Base-by-base conservation (phyloP, 2,113 vertebrate species). In the Nerophis ophidion region DNA sequence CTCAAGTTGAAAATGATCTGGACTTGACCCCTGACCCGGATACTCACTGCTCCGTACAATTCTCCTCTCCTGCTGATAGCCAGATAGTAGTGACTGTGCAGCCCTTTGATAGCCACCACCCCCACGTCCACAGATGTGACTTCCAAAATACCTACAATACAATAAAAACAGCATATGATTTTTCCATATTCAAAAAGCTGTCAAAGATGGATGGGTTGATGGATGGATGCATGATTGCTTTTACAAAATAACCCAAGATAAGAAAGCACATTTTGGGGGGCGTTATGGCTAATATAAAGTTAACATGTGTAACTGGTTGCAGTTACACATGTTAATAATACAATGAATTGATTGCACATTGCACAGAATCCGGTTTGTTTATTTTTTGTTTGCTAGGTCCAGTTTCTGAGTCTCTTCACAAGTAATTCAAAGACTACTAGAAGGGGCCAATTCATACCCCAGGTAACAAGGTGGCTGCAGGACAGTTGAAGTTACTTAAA, bases 51-150 rank as follows among this genome's bases (percentile, higher is more conserved):
- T 81, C 95, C 95, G 15, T 97, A 97, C 79, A 98, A 91, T 76
- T 94, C 93, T 79, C 96, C 96, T 81, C 91, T 95, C 88, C 89
- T 93, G 90, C 92, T 95, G 93, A 98, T 96, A 68, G 95, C 94
- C 90, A 98, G 92, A 78, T 97, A 98, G 82, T 92, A 94, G 89
- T 95, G 95, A 87, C 93, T 98, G 83, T 90, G 91, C 80, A 98
- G 88, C 65, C 94, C 94, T 86, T 93, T 93, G 82, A 97, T 93
- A 5, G 94, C 96, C 80, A 98, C 96, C 77, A 98, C 93, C 76
- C 96, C 96, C 34, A 97, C 94, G 75, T 95, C 93, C 86, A 98
- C 95, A 17, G 96, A 98, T 61, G 93, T 96, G 89, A 98, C 97
- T 85, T 95, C 93, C 89, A 98, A 76, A 90, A 98, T 92, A 86